Conservation (phyloP, 2,888 invertebrate species). For the Balanococcus diminutus region DNA sequence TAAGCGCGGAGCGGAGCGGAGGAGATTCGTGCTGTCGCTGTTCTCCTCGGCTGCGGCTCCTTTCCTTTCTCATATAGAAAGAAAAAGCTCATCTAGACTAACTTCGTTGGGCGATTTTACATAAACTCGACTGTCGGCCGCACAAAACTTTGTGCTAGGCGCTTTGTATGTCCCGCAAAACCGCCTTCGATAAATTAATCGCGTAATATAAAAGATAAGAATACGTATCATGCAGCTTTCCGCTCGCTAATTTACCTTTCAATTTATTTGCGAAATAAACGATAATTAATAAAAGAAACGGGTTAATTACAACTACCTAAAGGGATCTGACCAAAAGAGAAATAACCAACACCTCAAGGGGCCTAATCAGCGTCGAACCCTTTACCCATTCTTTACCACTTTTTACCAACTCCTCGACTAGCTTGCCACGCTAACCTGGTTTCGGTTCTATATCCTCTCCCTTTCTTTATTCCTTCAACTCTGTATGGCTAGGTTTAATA, state of each 20-base stretch:
- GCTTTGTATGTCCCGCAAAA: not conserved
- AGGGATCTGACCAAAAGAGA: not conserved
- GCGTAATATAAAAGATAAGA: conserved; percentile 27
- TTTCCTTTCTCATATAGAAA: not conserved
- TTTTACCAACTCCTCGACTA: too few relatives aligned
- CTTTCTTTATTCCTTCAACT: too few relatives aligned
- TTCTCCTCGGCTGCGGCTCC: not conserved
- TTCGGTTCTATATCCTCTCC: too few relatives aligned
- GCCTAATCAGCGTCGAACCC: conserved; percentile 5
- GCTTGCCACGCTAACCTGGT: too few relatives aligned
- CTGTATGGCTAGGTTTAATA: too few relatives aligned
- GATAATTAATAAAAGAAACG: conserved; percentile 18
- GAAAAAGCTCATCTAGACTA: conserved; percentile 5
- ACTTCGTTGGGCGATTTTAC: not conserved
- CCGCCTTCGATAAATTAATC: not conserved
- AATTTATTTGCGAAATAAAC: conserved; percentile 20
- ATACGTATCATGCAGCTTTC: conserved; percentile 22
- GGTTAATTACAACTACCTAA: not conserved
- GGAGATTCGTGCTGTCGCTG: too few relatives aligned
- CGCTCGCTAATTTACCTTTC: conserved; percentile 8
- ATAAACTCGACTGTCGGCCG: not conserved
- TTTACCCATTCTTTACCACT: not conserved
- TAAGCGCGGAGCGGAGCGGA: not conserved
- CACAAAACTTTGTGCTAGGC: not conserved
- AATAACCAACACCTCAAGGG: conserved; percentile 13